A percentile compares a stretch with the other conserved stretches of the same genome.
These are phyloP conservation scores for Propithecus deckenii DNA, from an alignment of 2,797 vertebrate genomes.

Conservation along the genomic window DNA sequence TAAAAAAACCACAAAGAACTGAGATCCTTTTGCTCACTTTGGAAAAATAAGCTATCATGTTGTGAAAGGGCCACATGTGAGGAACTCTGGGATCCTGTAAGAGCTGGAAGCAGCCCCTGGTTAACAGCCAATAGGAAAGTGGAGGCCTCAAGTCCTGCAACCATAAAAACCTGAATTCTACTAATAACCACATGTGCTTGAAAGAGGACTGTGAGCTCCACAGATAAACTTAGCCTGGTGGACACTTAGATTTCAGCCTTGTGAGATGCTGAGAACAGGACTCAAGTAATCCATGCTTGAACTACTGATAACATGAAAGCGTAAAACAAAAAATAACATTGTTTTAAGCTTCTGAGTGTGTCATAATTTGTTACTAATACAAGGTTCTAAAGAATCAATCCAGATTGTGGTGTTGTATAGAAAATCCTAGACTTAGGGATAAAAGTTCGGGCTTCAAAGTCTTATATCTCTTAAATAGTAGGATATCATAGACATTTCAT, in stretches of 20 bases:
- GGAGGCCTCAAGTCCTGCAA: not conserved
- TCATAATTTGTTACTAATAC: not conserved
- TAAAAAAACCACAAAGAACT: not conserved
- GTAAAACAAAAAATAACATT: not conserved
- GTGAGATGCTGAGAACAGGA: not conserved
- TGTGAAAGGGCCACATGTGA: not conserved
- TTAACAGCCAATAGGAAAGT: not conserved
- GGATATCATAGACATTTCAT: not conserved
- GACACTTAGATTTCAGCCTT: not conserved
- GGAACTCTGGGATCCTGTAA: not conserved
- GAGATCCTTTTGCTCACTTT: not conserved
- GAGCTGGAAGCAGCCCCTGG: not conserved
- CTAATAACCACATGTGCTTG: not conserved
- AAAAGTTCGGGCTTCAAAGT: not conserved
- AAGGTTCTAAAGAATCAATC: not conserved
- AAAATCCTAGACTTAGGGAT: not conserved
- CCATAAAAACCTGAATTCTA: not conserved
- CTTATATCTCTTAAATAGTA: not conserved
- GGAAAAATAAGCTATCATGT: not conserved
- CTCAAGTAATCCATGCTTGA: not conserved
- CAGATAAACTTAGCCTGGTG: not conserved
- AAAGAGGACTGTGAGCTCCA: not conserved
- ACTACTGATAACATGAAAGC: not conserved
- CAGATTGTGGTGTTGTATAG: not conserved
- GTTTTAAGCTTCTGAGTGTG: not conserved